Conservation (phyloP, 2,113 vertebrate genomes). For the Neofelis nebulosa region DNA sequence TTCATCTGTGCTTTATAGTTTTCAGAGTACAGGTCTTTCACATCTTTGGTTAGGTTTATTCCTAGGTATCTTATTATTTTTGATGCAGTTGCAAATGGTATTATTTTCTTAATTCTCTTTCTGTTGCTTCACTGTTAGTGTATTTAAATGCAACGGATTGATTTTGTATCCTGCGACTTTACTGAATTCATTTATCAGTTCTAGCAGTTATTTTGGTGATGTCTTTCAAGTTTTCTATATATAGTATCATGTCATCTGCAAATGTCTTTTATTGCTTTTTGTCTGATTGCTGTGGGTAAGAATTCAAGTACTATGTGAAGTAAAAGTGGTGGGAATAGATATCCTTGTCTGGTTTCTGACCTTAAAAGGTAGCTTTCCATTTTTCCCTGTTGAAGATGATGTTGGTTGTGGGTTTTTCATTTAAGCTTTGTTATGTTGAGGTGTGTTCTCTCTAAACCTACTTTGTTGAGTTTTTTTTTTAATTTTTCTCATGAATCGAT, state of each 20-base stretch:
- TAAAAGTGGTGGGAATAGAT: no score
- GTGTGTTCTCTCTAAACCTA: no score
- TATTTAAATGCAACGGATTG: not conserved
- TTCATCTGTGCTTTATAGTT: not conserved
- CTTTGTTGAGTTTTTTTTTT: no score
- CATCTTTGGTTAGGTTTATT: not conserved
- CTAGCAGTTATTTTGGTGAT: not conserved
- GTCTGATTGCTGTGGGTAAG: no score
- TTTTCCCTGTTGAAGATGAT: no score
- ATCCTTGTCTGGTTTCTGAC: no score
- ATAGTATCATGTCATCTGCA: not conserved
- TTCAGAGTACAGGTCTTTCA: not conserved
- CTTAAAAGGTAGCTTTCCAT: no score
- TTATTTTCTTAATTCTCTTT: not conserved
- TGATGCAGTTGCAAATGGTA: not conserved
- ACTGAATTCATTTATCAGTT: not conserved
- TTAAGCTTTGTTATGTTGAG: no score
- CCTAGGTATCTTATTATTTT: not conserved
- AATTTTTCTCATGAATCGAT: no score
- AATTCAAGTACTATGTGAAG: no score
- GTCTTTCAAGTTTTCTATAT: not conserved
- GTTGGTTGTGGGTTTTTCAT: no score
- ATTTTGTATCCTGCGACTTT: not conserved
- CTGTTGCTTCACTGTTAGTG: not conserved
- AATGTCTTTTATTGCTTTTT: not conserved